Base-by-base conservation (phyloP, 2,797 vertebrate species). In the Anniella stebbinsi region DNA sequence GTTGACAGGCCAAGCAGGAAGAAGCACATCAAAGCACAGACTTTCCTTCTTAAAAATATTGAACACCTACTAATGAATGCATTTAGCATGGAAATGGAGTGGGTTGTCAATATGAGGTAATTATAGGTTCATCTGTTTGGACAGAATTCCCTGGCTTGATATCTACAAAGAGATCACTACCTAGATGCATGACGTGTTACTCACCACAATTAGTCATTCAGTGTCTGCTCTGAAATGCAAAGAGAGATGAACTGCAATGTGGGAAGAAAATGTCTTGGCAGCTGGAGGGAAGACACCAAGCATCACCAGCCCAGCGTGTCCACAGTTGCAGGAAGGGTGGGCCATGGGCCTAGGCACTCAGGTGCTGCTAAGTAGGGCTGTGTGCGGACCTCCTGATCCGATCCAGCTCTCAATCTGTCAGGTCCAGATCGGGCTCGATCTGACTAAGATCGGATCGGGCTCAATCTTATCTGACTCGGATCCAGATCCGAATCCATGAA, bases 61-160 rank as follows among this genome's bases (percentile, higher is more conserved):
- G 70, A 94, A 92, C 77, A 2, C 84, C 78, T 57, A 45, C 86
- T 72, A 66, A 78, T 87, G 86, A 90, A 84, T 51, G 60, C 85
- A 36, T 82, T 66, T 77, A 87, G 69, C 0, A 0, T 0, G 41
- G 92, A 57, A 87, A 87, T 25, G 0, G 80, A 17, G 4, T 0
- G 0, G 90, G 86, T 30, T 93, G 73, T 66, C 87, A 76, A 82
- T 80, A 80, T 0, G 0, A n/a, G 38, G 21, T 69, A 81, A 92
- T 87, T 87, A 83, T 86, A 84, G 88, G 92, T 89, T 87, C 88
- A 88, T 92, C 92, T 90, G 28, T 63, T 89, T 89, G 87, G 88
- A 89, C 84, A 78, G 30, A 91, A 89, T 83, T 80, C 76, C 60
- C 48, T 54, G 75, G 80, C 83, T 94, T 92, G 89, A 2, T 2